Conservation (phyloP, 2,113 vertebrate species). For the Ovibos moschatus region DNA sequence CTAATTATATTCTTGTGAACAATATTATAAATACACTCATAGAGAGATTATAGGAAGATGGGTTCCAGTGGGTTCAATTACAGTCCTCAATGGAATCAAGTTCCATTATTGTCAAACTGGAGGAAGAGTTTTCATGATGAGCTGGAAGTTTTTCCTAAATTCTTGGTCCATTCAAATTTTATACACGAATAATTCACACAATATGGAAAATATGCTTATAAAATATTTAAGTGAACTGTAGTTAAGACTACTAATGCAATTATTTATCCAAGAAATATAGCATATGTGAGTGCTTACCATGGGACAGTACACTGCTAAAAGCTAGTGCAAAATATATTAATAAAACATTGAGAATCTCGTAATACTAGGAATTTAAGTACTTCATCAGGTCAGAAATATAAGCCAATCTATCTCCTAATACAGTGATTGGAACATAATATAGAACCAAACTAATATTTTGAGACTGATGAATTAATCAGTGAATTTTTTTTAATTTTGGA, state of each 20-base stretch:
- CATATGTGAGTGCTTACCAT: not conserved
- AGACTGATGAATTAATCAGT: not conserved
- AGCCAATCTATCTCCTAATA: not conserved
- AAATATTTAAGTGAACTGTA: not conserved
- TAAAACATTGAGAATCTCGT: not conserved
- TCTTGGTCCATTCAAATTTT: not conserved
- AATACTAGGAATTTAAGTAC: not conserved
- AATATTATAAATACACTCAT: not conserved
- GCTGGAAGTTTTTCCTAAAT: not conserved
- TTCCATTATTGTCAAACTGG: not conserved
- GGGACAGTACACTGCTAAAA: not conserved
- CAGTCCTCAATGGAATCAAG: not conserved
- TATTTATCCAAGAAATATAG: not conserved
- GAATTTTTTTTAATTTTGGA: not conserved
- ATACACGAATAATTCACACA: not conserved
- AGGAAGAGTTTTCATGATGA: not conserved
- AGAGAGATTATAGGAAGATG: not conserved
- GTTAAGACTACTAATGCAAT: not conserved
- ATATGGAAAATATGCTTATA: not conserved
- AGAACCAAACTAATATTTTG: slow-evolving; percentile 33
- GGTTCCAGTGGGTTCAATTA: not conserved
- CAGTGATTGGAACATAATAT: not conserved
- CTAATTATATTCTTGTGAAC: not conserved
- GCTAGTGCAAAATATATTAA: not conserved
- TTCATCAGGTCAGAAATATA: not conserved